These are phyloP conservation scores for Chloroceryle aenea DNA, from an alignment of 2,113 vertebrate genomes.

Conservation along the genomic window DNA sequence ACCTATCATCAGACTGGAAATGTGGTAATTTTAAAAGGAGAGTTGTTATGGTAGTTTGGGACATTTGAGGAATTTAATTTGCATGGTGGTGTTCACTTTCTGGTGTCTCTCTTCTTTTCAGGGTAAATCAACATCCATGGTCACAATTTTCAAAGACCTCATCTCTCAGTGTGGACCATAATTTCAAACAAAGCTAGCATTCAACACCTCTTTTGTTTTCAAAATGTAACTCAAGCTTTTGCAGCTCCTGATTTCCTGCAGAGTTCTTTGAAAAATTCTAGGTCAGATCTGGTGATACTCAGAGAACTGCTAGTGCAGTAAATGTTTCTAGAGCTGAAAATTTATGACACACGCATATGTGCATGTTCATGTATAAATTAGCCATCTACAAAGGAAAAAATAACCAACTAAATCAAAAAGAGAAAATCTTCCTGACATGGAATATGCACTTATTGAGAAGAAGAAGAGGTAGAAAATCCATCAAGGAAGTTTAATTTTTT, in stretches of 20 bases:
- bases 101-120: neutral
- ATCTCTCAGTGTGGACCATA: neutral
- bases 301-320: neutral
- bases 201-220: neutral
- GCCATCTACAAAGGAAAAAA: constrained; percentile 6
- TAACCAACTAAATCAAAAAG: neutral
- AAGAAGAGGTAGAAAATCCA: neutral
- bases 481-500: neutral
- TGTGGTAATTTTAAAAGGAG: constrained; percentile 38
- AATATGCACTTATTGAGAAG: neutral
- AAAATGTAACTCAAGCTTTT: neutral
- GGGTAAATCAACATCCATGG: neutral
- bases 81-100: neutral
- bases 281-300: neutral
- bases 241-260: neutral
- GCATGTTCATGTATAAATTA: constrained; percentile 10
- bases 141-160: neutral
- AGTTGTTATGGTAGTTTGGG: neutral
- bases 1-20: constrained; percentile 64
- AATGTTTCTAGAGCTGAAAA: constrained; percentile 13
- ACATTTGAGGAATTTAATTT: constrained; percentile 28
- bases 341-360: neutral
- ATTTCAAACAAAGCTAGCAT: neutral
- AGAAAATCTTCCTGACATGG: constrained; percentile 9
- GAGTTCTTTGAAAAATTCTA: neutral